Evolutionary conservation across 2,888 invertebrate genomes (phyloP), one percentile per base, ranked within the genome.

Genomic region (Drosophila barbarae): DNA sequence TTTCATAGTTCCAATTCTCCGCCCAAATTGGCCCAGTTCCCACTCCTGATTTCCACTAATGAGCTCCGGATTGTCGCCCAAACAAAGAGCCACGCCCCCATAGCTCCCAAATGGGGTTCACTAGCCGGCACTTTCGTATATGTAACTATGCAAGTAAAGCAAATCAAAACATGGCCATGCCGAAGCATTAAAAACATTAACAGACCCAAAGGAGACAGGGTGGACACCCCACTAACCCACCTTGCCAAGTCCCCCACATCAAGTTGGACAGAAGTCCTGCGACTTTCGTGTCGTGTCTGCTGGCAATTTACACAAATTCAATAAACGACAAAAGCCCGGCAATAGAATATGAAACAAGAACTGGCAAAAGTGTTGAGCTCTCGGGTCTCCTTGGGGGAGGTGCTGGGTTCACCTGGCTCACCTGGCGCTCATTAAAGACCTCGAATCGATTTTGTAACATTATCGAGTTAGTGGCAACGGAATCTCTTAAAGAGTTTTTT

Each of bases 291-390:
- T 63, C 81, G 81, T 81, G 81, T 77, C 73, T 70, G 47, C 21
- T 7, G 68, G 78, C 64, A 85, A 81, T 82, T 82, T 85, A 75
- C 74, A 76, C 72, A 76, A 85, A 75, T 81, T 80, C 74, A 73
- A 77, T 72, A 77, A 77, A 59, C 67, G 69, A 69, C 69, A 59
- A 68, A 51, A 65, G 44, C 41, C 63, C 35, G 51, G 52, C 42
- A 32, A 32, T 36, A 41, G 39, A 54, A 67, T 44, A 52, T 30
- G 18, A 54, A 59, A 58, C 47, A 38, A 56, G 50, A 50, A 54
- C 32, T 49, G 58, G 30, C 30, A 71, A 73, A 65, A 63, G 53
- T 49, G 51, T 69, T 54, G 58, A 42, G 50, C 32, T 39, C 44
- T 26, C 46, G 46, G 34, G 46, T 18, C 30, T n/a, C 26, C 18